Conservation (phyloP, 64 coral and sea anemone species). For the Stichodactyla mertensii region DNA sequence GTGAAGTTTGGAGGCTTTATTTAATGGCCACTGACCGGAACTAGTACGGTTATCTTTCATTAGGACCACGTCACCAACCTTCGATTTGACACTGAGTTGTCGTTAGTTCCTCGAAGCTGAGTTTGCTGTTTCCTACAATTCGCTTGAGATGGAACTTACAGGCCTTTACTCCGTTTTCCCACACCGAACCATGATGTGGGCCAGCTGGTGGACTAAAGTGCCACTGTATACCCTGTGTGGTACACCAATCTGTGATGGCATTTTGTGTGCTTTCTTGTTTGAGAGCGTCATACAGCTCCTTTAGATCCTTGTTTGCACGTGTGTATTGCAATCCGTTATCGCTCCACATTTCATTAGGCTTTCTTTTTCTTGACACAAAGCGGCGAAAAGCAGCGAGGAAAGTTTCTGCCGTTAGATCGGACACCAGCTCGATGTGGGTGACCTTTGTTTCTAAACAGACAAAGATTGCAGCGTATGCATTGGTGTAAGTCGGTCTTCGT, state of each 20-base stretch:
- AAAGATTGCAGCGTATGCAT: background rate
- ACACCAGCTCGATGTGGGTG: background rate
- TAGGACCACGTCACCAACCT: background rate
- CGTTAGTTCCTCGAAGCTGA: slow-evolving; percentile 24
- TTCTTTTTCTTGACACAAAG: background rate
- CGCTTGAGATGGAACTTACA: background rate
- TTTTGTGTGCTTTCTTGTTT: slow-evolving; percentile 11
- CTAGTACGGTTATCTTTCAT: too few relatives aligned
- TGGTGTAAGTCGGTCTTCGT: background rate
- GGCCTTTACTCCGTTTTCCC: slow-evolving; percentile 9
- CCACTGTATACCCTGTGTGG: slow-evolving; percentile 23
- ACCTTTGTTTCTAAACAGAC: background rate
- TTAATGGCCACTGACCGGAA: too few relatives aligned
- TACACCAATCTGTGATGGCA: slow-evolving; percentile 19
- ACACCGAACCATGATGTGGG: background rate
- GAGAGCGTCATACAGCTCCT: slow-evolving; percentile 3
- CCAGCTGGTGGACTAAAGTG: background rate
- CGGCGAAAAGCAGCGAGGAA: background rate
- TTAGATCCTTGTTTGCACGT: slow-evolving; percentile 33
- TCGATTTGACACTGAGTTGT: slow-evolving; percentile 25
- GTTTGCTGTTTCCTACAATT: slow-evolving; percentile 1
- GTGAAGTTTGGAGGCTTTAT: too few relatives aligned
- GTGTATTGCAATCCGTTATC: background rate
- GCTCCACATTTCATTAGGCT: background rate
- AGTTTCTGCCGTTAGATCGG: background rate